Percentiles rank a stretch among this genome's conserved stretches.
These are phyloP conservation scores for Pomacea canaliculata DNA, from an alignment of 2,888 invertebrate species.

Conservation along the genomic window DNA sequence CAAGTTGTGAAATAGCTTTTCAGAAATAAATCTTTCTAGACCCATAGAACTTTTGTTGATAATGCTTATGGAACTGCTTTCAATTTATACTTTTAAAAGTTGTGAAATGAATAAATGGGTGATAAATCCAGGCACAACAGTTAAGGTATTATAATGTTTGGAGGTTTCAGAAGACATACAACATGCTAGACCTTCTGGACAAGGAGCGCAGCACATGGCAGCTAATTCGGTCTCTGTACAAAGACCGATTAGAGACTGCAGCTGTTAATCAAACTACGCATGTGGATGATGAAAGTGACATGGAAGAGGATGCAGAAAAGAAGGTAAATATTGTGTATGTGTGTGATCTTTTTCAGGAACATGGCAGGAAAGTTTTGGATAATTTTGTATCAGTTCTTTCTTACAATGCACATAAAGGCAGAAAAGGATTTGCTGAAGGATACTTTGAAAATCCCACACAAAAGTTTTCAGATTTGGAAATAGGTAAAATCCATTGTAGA, in stretches of 20 bases:
- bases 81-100: background rate
- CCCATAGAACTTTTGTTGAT: background rate
- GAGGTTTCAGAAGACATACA: conserved; percentile 61
- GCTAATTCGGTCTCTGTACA: conserved; percentile 83
- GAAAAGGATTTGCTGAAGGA: no score
- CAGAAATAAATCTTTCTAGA: no score
- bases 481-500: no score
- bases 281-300: conserved; percentile 35
- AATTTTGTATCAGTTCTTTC: no score
- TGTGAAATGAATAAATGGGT: background rate
- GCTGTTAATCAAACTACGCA: conserved; percentile 6
- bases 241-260: conserved; percentile 79
- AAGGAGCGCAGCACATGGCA: conserved; percentile 92
- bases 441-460: no score
- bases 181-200: conserved; percentile 73
- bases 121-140: no score
- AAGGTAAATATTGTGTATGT: conserved; percentile 13
- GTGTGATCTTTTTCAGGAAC: no score
- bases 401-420: no score
- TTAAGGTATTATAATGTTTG: no score
- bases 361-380: no score
- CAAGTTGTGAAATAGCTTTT: no score
- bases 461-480: no score
- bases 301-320: conserved; percentile 29
- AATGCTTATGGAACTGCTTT: background rate